These are phyloP conservation scores for Parelbella ahira DNA, from an alignment of 2,888 invertebrate species.

Conservation along the genomic window DNA sequence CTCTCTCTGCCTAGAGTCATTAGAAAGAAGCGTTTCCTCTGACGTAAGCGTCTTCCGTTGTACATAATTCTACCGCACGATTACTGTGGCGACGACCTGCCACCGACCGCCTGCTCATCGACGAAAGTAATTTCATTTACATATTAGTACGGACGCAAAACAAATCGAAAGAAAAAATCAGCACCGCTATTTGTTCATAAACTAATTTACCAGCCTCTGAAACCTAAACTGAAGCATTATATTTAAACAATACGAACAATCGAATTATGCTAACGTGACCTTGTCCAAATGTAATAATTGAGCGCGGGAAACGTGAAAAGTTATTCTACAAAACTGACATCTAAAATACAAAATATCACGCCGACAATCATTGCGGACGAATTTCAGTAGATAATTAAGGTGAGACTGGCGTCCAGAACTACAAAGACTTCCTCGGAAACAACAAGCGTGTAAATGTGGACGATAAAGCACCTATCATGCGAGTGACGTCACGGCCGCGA, in stretches of 20 bases:
- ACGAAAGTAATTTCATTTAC: constrained; percentile 46
- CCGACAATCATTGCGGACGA: no score
- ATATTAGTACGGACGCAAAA: constrained; percentile 30
- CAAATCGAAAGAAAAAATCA: no score
- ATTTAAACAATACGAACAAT: no score
- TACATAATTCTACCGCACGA: constrained; percentile 43
- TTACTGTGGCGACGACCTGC: constrained; percentile 37
- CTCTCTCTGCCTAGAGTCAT: constrained; percentile 31
- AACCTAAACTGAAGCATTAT: no score
- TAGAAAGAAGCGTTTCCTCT: constrained; percentile 44
- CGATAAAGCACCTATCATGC: constrained; percentile 59
- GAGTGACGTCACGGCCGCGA: constrained; percentile 60
- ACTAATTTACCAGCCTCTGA: no score
- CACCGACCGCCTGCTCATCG: constrained; percentile 28
- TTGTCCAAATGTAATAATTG: constrained; percentile 12
- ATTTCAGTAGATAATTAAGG: constrained; percentile 16
- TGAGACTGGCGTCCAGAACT: constrained; percentile 2
- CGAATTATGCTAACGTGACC: constrained; percentile 16
- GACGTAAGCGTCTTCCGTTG: constrained; percentile 55
- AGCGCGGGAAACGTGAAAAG: neutral
- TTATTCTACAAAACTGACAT: no score
- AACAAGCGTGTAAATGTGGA: constrained; percentile 35
- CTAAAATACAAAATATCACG: no score
- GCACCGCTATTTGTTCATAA: no score
- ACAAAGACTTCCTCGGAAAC: constrained; percentile 26